Percentiles rank a stretch among this genome's conserved stretches.
Conservation (phyloP, 2,797 vertebrate species). For the Cercopithecus hamlyni region DNA sequence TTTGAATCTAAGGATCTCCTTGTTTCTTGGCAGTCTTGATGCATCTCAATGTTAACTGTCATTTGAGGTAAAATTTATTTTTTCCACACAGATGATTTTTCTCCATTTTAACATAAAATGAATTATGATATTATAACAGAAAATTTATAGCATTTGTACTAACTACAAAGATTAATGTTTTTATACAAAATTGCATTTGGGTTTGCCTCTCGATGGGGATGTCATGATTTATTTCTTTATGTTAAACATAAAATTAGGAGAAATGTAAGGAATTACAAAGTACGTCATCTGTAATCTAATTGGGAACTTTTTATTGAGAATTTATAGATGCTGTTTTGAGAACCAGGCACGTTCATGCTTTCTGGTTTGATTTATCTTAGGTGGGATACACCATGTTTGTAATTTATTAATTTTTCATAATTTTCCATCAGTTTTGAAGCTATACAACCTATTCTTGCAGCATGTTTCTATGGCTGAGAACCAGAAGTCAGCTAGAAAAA, state of each 20-base stretch:
- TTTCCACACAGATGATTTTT: slow-evolving; percentile 42
- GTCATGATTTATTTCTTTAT: slow-evolving; percentile 61
- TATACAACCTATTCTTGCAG: not conserved
- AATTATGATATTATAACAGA: slow-evolving; percentile 36
- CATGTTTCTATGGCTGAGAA: not conserved
- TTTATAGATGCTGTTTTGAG: slow-evolving; percentile 29
- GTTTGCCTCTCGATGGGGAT: not conserved
- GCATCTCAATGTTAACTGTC: not conserved
- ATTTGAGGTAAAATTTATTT: slow-evolving; percentile 37
- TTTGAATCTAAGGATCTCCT: slow-evolving; percentile 13
- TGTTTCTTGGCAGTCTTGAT: not conserved
- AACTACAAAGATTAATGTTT: slow-evolving; percentile 58
- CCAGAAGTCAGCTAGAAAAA: not conserved
- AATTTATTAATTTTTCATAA: slow-evolving; percentile 37
- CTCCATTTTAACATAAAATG: slow-evolving; percentile 17
- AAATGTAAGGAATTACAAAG: slow-evolving; percentile 55
- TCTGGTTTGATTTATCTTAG: slow-evolving; percentile 23
- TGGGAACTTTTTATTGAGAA: slow-evolving; percentile 35
- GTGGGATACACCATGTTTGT: not conserved
- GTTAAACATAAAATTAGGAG: slow-evolving; percentile 50
- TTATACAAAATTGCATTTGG: slow-evolving; percentile 50
- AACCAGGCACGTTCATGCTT: not conserved
- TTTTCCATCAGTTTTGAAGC: slow-evolving; percentile 5
- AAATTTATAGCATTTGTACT: slow-evolving; percentile 49
- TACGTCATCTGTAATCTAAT: slow-evolving; percentile 24